phyloP scores from a whole-genome alignment of 2,888 invertebrate genomes.

The Eremobia ochroleuca region DNA sequence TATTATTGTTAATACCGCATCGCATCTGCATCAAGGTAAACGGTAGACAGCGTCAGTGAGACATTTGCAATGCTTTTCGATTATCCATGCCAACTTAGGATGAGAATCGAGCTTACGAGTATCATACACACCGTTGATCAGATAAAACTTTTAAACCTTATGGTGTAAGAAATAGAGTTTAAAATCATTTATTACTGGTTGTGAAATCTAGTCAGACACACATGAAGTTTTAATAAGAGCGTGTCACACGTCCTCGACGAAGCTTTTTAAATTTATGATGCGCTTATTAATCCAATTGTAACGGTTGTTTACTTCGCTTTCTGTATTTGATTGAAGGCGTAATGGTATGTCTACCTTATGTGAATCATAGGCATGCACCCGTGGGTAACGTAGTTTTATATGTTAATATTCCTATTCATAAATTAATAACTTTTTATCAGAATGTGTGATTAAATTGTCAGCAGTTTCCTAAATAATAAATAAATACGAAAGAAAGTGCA shows the following conservation, averaged over 20 bases:
- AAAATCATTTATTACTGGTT: slow-evolving; percentile 25
- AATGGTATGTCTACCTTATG: slow-evolving; percentile 44
- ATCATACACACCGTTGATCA: slow-evolving; percentile 31
- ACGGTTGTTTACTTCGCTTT: slow-evolving; percentile 69
- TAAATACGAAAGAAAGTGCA: slow-evolving; percentile 30
- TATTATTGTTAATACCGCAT: slow-evolving; percentile 40
- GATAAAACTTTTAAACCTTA: slow-evolving; percentile 36
- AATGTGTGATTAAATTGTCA: slow-evolving; percentile 12
- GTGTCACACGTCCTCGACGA: slow-evolving; percentile 73
- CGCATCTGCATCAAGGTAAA: slow-evolving; percentile 68
- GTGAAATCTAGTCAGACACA: slow-evolving; percentile 45
- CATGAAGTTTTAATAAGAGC: slow-evolving; percentile 81
- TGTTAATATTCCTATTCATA: neutral
- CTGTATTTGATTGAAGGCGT: slow-evolving; percentile 47
- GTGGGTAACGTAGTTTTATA: neutral
- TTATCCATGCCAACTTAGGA: slow-evolving; percentile 86
- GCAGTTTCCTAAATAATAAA: slow-evolving; percentile 15
- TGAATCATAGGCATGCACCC: slow-evolving; percentile 24
- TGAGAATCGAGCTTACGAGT: slow-evolving; percentile 60
- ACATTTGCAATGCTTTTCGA: slow-evolving; percentile 79
- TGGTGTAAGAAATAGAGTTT: slow-evolving; percentile 35
- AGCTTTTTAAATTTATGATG: slow-evolving; percentile 74
- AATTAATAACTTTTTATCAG: neutral
- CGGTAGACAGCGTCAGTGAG: slow-evolving; percentile 77
- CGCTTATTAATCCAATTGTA: slow-evolving; percentile 77